Conservation (phyloP, 2,888 invertebrate genomes). For the Microctonus hyperodae region DNA sequence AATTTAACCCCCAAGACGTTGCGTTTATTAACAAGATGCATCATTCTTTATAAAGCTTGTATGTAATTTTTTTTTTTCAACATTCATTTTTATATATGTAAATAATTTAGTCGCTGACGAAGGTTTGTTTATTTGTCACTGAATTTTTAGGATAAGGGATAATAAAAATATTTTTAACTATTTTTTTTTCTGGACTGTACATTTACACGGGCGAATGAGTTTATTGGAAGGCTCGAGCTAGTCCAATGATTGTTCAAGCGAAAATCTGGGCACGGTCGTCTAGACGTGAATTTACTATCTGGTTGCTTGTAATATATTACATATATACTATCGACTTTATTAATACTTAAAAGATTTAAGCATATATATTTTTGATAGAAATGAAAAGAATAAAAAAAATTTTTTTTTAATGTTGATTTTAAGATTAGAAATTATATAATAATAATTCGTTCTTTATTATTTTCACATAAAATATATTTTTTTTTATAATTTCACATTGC, state of each 20-base stretch:
- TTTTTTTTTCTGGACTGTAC: not conserved
- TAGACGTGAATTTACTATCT: slow-evolving; percentile 30
- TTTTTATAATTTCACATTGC: too few species aligned
- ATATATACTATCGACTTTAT: not conserved
- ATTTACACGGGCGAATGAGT: slow-evolving; percentile 18
- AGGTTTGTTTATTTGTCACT: too few species aligned
- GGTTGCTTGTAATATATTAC: not conserved
- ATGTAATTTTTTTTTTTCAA: not conserved
- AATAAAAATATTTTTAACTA: not conserved
- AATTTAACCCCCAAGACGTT: not conserved
- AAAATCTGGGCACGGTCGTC: slow-evolving; percentile 39
- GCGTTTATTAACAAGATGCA: slow-evolving; percentile 13
- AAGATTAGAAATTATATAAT: too few species aligned
- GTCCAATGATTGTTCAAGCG: slow-evolving; percentile 30
- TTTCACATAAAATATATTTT: too few species aligned
- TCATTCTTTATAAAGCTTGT: not conserved
- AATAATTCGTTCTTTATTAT: too few species aligned
- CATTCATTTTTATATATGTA: too few species aligned
- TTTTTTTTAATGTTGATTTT: too few species aligned
- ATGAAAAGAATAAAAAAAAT: not conserved
- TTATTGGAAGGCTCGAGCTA: slow-evolving; percentile 15
- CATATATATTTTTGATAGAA: not conserved
- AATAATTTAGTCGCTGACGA: too few species aligned
- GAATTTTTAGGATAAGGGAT: too few species aligned
- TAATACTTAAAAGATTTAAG: not conserved